Base-by-base conservation (phyloP, 2,888 invertebrate genomes). In the Itoplectis maculator region DNA sequence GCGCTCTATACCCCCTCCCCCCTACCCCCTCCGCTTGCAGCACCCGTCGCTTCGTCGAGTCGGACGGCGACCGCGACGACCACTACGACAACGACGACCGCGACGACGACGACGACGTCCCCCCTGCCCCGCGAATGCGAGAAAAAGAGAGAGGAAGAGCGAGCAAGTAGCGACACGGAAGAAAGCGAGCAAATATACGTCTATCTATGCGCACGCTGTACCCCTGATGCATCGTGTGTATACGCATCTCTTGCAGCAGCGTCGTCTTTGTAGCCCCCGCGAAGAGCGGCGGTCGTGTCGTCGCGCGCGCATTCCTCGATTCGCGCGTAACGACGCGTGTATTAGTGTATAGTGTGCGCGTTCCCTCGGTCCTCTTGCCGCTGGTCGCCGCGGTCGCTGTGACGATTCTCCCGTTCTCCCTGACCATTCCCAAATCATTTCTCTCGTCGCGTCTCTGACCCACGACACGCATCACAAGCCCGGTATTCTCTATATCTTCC, bases 321-420 rank as follows among this genome's bases (percentile, higher is more conserved):
- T 88, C 88, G 86, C 84, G 81, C 77, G 84, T 86, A 87, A 89
- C 86, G 86, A 88, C 84, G 86, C 88, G 83, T 87, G 86, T 82
- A n/a, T n/a, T n/a, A n/a, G n/a, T n/a, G n/a, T n/a, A n/a, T n/a
- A n/a, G 86, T 82, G 51, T 76, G 74, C 35, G 72, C 20, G 79
- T 76, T 84, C 82, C 37, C 18, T 61, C 9, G 61, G 9, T 61
- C 37, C 37, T 61, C 40, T 37, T 37, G n/a, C 29, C 11, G 35
- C 59, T 37, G 18, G 61, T 18, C 15, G 37, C 47, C 15, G n/a
- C 23, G n/a, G 51, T 9, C 63, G 59, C 29, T 29, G 29, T 5
- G 29, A 5, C 29, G 29, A 5, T 5, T n/a, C n/a, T n/a, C n/a
- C n/a, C n/a, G n/a, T 29, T 29, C 29, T 29, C 61, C 61, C 35